phyloP scores from a whole-genome alignment of 92 coral and sea anemone species.

The Paramuricea clavata region DNA sequence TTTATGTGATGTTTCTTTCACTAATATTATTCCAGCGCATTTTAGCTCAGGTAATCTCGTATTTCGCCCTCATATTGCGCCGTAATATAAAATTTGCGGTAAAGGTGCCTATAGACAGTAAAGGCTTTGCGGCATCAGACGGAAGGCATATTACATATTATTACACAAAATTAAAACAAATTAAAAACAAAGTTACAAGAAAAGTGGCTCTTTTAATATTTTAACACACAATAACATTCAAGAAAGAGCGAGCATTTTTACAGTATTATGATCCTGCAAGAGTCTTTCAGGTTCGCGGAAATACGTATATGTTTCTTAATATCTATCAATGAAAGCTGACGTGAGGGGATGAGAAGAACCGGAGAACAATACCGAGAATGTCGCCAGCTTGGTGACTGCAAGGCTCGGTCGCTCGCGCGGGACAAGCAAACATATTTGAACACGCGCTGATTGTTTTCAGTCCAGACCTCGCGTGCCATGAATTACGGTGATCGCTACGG shows the following conservation, averaged over 20 bases:
- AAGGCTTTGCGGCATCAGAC: slow-evolving; percentile 43
- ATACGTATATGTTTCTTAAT: not conserved
- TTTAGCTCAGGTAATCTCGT: not conserved
- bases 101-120: slow-evolving; percentile 52
- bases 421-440: too few relatives aligned
- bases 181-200: not conserved
- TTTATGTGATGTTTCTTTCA: not conserved
- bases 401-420: too few relatives aligned
- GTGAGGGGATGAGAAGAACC: not conserved
- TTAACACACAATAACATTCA: slow-evolving; percentile 4
- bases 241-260: not conserved
- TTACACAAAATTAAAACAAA: slow-evolving; percentile 12
- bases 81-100: slow-evolving; percentile 51
- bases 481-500: too few relatives aligned
- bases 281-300: not conserved
- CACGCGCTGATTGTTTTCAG: too few relatives aligned
- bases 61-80: not conserved
- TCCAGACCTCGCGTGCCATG: too few relatives aligned
- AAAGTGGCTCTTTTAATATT: not conserved
- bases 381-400: too few relatives aligned
- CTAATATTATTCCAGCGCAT: not conserved
- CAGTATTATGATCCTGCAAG: not conserved
- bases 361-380: too few relatives aligned
- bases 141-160: slow-evolving; percentile 10
- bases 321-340: not conserved